Percentiles rank a stretch among this genome's conserved stretches.
phyloP scores from a whole-genome alignment of 2,888 invertebrate species.

The Macaria liturata region DNA sequence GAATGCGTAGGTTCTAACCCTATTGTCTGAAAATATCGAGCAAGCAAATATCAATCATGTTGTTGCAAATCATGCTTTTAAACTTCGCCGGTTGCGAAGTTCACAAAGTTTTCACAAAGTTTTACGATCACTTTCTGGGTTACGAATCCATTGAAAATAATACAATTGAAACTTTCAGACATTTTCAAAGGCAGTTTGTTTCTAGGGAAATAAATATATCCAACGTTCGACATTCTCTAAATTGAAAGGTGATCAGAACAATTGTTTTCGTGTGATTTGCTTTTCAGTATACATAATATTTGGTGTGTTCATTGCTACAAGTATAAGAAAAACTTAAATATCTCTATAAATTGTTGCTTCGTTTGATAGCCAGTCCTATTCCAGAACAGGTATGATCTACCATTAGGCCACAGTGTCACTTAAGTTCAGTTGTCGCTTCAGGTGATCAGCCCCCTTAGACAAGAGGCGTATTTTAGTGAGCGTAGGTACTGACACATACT shows the following conservation, averaged over 20 bases:
- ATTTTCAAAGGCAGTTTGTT: slow-evolving; percentile 13
- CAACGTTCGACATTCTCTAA: slow-evolving; percentile 3
- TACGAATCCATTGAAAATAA: slow-evolving; percentile 21
- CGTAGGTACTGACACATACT: no score
- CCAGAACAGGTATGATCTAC: no score
- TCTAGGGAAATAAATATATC: slow-evolving; percentile 8
- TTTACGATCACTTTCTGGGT: slow-evolving; percentile 26
- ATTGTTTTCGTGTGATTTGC: neutral
- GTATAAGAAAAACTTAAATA: no score
- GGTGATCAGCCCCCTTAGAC: no score
- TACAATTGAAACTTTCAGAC: slow-evolving; percentile 21
- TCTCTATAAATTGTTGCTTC: no score
- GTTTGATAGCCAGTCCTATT: no score
- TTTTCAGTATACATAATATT: no score
- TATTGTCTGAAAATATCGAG: slow-evolving; percentile 20
- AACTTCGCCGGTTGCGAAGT: slow-evolving; percentile 40
- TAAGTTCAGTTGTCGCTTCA: no score
- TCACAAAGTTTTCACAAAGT: slow-evolving; percentile 37
- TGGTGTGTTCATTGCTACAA: no score
- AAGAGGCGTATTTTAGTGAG: no score
- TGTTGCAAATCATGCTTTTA: slow-evolving; percentile 54
- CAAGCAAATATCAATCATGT: slow-evolving; percentile 47
- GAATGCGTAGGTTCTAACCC: no score
- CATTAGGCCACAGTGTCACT: no score
- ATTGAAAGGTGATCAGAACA: slow-evolving; percentile 4